Evolutionary conservation across 37 sponge, comb jelly and placozoan genomes (phyloP).

Genomic region (Geodia barretti): DNA sequence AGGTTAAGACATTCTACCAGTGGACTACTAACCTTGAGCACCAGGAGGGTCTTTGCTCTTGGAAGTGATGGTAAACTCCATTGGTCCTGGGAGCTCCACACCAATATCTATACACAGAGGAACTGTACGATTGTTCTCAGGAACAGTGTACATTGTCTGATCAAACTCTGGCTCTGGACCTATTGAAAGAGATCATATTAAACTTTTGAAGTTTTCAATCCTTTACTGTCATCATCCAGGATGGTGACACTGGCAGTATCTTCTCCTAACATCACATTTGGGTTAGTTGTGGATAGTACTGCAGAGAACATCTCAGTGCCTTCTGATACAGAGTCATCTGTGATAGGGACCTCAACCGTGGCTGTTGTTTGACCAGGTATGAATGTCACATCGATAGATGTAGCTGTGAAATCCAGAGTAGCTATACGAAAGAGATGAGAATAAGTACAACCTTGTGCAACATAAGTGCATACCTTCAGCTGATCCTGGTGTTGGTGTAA

Average conservation of each 20-base stretch:
- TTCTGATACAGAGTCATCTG: neutral
- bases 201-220: no score
- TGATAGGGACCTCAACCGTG: neutral
- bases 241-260: neutral
- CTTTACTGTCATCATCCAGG: neutral
- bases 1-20: no score
- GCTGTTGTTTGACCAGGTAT: neutral
- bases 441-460: no score
- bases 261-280: neutral
- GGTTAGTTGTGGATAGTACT: neutral
- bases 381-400: neutral
- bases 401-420: no score
- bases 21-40: neutral
- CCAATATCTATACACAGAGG: neutral
- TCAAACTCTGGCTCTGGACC: neutral
- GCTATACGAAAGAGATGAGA: no score
- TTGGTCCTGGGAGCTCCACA: neutral
- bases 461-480: slow-evolving; percentile 14
- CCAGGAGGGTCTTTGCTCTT: neutral
- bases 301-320: neutral
- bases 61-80: neutral
- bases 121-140: slow-evolving; percentile 6
- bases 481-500: slow-evolving; percentile 7
- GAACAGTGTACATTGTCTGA: slow-evolving; percentile 10
- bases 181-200: no score